Evolutionary conservation across 2,888 invertebrate genomes (phyloP).

Genomic region (Perizoma affinitatum): DNA sequence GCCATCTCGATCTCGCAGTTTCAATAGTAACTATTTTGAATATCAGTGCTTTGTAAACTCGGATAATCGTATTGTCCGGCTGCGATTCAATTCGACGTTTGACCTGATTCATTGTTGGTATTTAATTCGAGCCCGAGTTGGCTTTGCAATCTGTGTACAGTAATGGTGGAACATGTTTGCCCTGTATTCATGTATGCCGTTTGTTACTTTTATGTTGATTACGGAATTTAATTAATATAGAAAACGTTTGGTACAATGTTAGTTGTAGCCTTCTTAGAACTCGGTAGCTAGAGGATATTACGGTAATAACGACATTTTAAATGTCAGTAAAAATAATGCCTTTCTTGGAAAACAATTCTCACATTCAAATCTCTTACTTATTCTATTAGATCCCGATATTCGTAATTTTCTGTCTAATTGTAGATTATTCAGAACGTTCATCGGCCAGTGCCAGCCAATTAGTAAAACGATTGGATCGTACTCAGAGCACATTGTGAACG

Average conservation of each 20-base stretch:
- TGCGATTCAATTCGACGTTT: conserved; percentile 11
- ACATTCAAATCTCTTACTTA: too few relatives aligned
- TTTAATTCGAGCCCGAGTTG: conserved; percentile 13
- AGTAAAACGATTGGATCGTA: conserved; percentile 10
- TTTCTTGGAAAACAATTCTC: too few relatives aligned
- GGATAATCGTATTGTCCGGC: conserved; percentile 10
- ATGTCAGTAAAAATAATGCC: too few relatives aligned
- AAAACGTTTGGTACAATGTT: background rate
- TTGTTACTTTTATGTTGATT: conserved; percentile 20
- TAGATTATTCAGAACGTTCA: conserved; percentile 10
- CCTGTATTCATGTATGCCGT: conserved; percentile 9
- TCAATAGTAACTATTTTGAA: conserved; percentile 9
- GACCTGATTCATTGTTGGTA: conserved; percentile 16
- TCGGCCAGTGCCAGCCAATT: conserved; percentile 10
- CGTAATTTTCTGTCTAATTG: conserved; percentile 1
- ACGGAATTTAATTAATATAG: conserved; percentile 8
- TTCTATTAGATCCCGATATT: too few relatives aligned
- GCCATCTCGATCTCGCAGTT: background rate
- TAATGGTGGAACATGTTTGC: conserved; percentile 16
- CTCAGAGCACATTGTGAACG: conserved; percentile 7
- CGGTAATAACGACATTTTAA: too few relatives aligned
- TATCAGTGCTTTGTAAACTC: conserved; percentile 5
- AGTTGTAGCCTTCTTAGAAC: background rate
- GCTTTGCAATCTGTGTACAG: conserved; percentile 14
- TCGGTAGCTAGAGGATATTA: too few relatives aligned